Evolutionary conservation across 2,797 vertebrate genomes (phyloP).

Genomic region (Leptatherina wallacei): DNA sequence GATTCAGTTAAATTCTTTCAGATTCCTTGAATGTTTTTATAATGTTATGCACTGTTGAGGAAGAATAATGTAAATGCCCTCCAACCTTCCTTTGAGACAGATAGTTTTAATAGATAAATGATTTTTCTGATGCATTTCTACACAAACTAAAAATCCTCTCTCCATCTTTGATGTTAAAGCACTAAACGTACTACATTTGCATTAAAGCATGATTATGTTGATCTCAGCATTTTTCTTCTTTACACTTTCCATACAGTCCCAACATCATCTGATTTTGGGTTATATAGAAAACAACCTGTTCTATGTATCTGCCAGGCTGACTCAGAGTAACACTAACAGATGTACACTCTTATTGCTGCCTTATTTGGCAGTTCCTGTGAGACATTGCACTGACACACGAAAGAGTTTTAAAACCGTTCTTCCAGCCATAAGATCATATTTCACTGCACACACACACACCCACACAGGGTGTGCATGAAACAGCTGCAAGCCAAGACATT

Average conservation of each 20-base stretch:
- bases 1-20: not conserved
- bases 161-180: not conserved
- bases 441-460: conserved; percentile 21
- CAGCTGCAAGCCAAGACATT: conserved; percentile 48
- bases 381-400: conserved; percentile 43
- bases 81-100: not conserved
- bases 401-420: conserved; percentile 55
- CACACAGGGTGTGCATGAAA: conserved; percentile 2
- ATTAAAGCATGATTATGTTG: no score
- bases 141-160: not conserved
- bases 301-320: conserved; percentile 1
- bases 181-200: no score
- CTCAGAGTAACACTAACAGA: conserved; percentile 31
- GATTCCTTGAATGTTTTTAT: not conserved
- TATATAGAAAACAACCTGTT: not conserved
- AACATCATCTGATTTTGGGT: not conserved
- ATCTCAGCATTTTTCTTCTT: no score
- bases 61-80: not conserved
- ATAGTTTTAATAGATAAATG: not conserved
- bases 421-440: conserved; percentile 43
- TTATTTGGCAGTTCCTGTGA: conserved; percentile 66
- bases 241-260: not conserved
- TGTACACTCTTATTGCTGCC: conserved; percentile 31
- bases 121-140: not conserved
- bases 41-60: not conserved